These are phyloP conservation scores for Andricus quercusramuli DNA, from an alignment of 2,888 invertebrate species.

Conservation along the genomic window DNA sequence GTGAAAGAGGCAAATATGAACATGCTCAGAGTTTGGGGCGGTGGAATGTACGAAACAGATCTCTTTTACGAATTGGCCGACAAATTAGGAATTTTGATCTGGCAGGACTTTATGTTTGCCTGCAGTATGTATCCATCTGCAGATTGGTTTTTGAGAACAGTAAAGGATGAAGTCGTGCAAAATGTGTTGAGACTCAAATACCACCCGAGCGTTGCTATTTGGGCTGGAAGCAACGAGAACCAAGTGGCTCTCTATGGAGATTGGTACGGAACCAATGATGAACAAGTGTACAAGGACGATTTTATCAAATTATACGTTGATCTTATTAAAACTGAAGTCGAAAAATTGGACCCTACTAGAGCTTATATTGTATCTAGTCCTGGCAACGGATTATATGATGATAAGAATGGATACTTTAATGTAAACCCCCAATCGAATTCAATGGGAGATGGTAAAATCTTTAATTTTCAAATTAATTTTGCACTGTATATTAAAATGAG, in stretches of 20 bases:
- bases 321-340: slow-evolving; percentile 85
- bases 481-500: too few relatives aligned
- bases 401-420: slow-evolving; percentile 88
- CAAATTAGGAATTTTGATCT: slow-evolving; percentile 93
- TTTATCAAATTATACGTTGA: slow-evolving; percentile 91
- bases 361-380: slow-evolving; percentile 94
- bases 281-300: slow-evolving; percentile 84
- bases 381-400: slow-evolving; percentile 89
- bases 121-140: slow-evolving; percentile 95
- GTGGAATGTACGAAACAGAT: slow-evolving; percentile 96
- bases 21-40: slow-evolving; percentile 98
- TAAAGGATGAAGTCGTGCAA: slow-evolving; percentile 88
- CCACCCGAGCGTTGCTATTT: slow-evolving; percentile 92
- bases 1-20: slow-evolving; percentile 92
- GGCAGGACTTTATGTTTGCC: slow-evolving; percentile 99
- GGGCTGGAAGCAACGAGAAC: slow-evolving; percentile 99
- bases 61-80: slow-evolving; percentile 94
- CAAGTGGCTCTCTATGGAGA: slow-evolving; percentile 91
- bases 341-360: slow-evolving; percentile 82
- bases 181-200: slow-evolving; percentile 90
- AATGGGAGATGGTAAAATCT: slow-evolving; percentile 89
- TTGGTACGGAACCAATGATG: slow-evolving; percentile 84
- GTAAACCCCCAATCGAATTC: slow-evolving; percentile 87
- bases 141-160: slow-evolving; percentile 85
- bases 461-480: slow-evolving; percentile 11